phyloP scores from a whole-genome alignment of 2,888 invertebrate genomes.

The Trypoxylon attenuatum region DNA sequence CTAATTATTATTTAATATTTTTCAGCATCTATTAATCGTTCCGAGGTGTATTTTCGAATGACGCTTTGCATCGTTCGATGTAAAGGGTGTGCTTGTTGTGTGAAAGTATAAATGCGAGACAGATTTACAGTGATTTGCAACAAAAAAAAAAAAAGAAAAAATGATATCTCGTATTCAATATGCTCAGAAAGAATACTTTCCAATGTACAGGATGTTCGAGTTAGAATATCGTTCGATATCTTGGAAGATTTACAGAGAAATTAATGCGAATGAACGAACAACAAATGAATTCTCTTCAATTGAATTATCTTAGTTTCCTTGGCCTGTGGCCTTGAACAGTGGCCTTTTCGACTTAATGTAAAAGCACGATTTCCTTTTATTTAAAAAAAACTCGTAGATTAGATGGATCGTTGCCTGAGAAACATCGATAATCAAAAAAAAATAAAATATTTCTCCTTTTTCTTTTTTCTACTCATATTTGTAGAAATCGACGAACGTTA shows the following conservation, averaged over 20 bases:
- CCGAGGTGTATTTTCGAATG: slow-evolving; percentile 45
- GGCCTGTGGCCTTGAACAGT: slow-evolving; percentile 71
- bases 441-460: slow-evolving; percentile 35
- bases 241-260: slow-evolving; percentile 36
- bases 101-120: slow-evolving; percentile 48
- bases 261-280: slow-evolving; percentile 34
- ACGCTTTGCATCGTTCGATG: slow-evolving; percentile 46
- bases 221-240: slow-evolving; percentile 41
- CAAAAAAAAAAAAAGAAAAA: too few relatives aligned
- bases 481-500: slow-evolving; percentile 26
- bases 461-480: slow-evolving; percentile 48
- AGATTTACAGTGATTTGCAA: slow-evolving; percentile 44
- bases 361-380: slow-evolving; percentile 59
- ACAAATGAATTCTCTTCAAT: slow-evolving; percentile 47
- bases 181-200: slow-evolving; percentile 55
- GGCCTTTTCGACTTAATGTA: slow-evolving; percentile 71
- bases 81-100: slow-evolving; percentile 42
- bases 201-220: slow-evolving; percentile 59
- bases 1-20: slow-evolving; percentile 32
- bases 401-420: slow-evolving; percentile 39
- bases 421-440: slow-evolving; percentile 50
- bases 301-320: slow-evolving; percentile 64
- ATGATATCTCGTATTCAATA: slow-evolving; percentile 47
- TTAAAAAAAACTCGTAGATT: slow-evolving; percentile 52
- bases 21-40: slow-evolving; percentile 36